These are phyloP conservation scores for Pithys albifrons DNA, from an alignment of 2,113 vertebrate genomes.

Conservation along the genomic window DNA sequence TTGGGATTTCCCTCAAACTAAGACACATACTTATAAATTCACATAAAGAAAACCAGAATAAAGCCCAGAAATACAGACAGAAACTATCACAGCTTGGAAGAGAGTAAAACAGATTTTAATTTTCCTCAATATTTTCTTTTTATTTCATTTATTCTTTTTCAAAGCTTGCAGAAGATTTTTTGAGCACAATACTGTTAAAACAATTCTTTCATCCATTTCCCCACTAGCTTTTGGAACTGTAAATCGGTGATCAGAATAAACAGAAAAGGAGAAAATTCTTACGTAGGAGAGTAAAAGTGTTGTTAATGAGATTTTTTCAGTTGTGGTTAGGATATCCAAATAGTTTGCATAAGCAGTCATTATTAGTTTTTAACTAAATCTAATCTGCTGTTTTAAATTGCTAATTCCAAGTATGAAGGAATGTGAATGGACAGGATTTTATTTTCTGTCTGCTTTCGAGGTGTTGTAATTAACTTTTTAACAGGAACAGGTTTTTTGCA, in stretches of 20 bases:
- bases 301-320: neutral
- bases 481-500: neutral
- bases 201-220: neutral
- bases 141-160: neutral
- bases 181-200: neutral
- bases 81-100: neutral
- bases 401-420: neutral
- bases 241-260: neutral
- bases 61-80: neutral
- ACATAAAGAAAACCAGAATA: neutral
- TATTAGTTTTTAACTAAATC: neutral
- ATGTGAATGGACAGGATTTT: neutral
- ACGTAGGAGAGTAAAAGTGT: neutral
- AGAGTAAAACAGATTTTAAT: neutral
- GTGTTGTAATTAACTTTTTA: neutral
- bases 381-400: neutral
- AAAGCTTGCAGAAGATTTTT: neutral
- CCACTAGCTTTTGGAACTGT: neutral
- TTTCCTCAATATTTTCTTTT: neutral
- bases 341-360: neutral
- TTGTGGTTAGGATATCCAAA: neutral
- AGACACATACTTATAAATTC: neutral
- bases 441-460: neutral
- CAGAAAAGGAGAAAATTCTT: neutral
- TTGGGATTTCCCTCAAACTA: too few relatives aligned